A percentile compares a stretch with the other conserved stretches of the same genome.
These are phyloP conservation scores for Bombylius discolor DNA, from an alignment of 2,888 invertebrate species.

Conservation along the genomic window DNA sequence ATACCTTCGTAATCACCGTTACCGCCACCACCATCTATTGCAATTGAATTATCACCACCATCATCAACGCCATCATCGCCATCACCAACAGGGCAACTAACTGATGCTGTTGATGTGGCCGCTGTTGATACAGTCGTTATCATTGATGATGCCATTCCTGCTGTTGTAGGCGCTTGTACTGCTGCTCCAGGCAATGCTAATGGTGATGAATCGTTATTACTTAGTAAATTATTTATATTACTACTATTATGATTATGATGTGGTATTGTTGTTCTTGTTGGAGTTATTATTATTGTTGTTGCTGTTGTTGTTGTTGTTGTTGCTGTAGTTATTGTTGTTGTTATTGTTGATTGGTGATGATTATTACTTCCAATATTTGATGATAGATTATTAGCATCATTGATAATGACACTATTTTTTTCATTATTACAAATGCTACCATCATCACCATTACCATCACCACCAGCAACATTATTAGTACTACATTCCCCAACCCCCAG, in stretches of 20 bases:
- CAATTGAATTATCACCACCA: neutral
- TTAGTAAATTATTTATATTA: neutral
- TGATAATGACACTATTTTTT: neutral
- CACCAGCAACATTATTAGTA: neutral
- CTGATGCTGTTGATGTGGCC: neutral
- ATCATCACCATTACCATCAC: neutral
- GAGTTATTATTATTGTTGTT: conserved; percentile 2
- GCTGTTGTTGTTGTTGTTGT: neutral
- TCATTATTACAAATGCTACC: neutral
- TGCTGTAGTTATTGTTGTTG: neutral
- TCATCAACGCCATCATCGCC: neutral
- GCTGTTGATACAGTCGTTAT: neutral
- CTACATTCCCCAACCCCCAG: neutral
- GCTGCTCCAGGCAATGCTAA: conserved; percentile 8
- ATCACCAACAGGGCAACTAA: neutral
- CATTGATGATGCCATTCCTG: too few relatives aligned
- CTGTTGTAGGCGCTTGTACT: neutral
- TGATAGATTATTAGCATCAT: neutral
- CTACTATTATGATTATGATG: neutral
- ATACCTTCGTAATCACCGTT: neutral
- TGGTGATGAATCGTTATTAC: neutral
- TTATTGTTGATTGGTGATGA: neutral
- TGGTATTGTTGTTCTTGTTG: conserved; percentile 2
- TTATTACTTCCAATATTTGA: neutral
- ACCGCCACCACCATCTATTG: neutral